phyloP scores from a whole-genome alignment of 2,888 invertebrate species.

The Magallana nippona region DNA sequence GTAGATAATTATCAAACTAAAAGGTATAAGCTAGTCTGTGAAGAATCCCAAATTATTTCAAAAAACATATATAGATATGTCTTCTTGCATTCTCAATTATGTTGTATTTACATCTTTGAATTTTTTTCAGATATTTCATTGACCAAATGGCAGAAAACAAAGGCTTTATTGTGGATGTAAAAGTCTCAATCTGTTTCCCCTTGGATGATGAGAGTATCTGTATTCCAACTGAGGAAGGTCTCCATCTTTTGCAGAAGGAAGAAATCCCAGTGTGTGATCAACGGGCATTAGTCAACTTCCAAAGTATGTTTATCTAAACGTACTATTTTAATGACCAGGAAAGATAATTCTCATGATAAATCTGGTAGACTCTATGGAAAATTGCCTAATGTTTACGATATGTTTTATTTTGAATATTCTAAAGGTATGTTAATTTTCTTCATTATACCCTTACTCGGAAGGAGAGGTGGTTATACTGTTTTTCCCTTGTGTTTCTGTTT shows the following conservation, averaged over 20 bases:
- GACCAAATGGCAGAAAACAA: conserved; percentile 39
- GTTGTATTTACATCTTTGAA: no score
- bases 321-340: not conserved
- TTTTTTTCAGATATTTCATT: conserved; percentile 37
- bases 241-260: conserved; percentile 43
- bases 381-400: no score
- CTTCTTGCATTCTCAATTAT: no score
- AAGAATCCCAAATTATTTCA: no score
- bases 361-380: not conserved
- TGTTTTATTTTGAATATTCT: no score
- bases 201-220: conserved; percentile 41
- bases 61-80: no score
- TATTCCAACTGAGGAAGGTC: conserved; percentile 42
- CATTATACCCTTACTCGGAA: no score
- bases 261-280: conserved; percentile 41
- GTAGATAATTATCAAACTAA: no score
- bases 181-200: conserved; percentile 45
- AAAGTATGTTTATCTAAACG: not conserved
- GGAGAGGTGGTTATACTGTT: no score
- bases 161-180: conserved; percentile 44
- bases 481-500: no score
- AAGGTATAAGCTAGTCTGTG: no score
- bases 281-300: conserved; percentile 1
- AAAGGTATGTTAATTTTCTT: no score
- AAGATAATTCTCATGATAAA: not conserved